phyloP scores from a whole-genome alignment of 2,888 invertebrate species.

The Aphodius sticticus region DNA sequence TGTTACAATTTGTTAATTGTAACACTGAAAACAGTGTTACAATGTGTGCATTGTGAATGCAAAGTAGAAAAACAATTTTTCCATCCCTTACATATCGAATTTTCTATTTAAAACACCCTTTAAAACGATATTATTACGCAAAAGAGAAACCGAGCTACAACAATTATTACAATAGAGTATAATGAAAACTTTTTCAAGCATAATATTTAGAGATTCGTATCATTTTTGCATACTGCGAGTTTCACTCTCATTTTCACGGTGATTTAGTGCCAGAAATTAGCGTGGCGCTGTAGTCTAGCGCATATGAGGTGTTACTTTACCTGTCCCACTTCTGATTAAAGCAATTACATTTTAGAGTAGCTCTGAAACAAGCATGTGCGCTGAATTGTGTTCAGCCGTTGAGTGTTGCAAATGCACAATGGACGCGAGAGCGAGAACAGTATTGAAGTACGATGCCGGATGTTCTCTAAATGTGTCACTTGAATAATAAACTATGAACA shows the following conservation, averaged over 20 bases:
- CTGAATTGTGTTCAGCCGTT: no score
- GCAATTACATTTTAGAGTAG: background rate
- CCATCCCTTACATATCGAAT: no score
- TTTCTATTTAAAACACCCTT: no score
- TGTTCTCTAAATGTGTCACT: background rate
- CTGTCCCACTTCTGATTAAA: background rate
- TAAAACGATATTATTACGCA: background rate
- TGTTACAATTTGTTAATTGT: no score
- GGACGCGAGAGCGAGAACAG: background rate
- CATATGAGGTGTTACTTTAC: background rate
- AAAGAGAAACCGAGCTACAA: background rate
- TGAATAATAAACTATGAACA: background rate
- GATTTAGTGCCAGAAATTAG: background rate
- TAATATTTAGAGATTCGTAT: background rate
- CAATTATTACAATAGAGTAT: no score
- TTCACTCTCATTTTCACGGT: background rate
- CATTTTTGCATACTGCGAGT: background rate
- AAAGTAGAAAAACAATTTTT: no score
- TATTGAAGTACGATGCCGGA: background rate
- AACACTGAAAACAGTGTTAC: no score
- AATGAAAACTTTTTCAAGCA: background rate
- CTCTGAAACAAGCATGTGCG: no score
- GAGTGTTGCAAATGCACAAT: background rate
- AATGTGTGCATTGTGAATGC: no score
- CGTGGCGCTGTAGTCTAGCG: background rate